Percentiles rank a stretch among this genome's conserved stretches.
phyloP scores from a whole-genome alignment of 2,113 vertebrate genomes.

The Cololabis saira region DNA sequence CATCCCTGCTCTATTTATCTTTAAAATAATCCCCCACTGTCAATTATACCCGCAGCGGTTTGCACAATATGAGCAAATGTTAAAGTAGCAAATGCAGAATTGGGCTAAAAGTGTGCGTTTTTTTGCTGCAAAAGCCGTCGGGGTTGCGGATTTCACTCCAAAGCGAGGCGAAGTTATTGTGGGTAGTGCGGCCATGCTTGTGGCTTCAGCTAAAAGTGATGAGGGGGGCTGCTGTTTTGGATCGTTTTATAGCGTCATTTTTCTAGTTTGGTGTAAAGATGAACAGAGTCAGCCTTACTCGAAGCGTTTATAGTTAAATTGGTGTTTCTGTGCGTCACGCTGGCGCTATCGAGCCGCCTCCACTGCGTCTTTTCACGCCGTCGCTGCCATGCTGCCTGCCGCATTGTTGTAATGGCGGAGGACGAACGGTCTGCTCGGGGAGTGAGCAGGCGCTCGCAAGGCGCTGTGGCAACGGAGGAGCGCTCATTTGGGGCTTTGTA shows the following conservation, averaged over 20 bases:
- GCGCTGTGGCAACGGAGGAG: not conserved
- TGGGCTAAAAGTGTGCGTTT: constrained; percentile 7
- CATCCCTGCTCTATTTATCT: constrained; percentile 49
- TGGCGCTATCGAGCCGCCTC: constrained; percentile 32
- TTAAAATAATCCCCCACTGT: constrained; percentile 28
- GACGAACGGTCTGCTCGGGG: constrained; percentile 54
- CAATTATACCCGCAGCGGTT: not conserved
- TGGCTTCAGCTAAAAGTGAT: constrained; percentile 72
- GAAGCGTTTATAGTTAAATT: not conserved
- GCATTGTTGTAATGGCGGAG: constrained; percentile 87
- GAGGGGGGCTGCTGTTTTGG: constrained; percentile 58
- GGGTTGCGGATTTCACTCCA: constrained; percentile 29
- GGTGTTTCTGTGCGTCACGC: constrained; percentile 7
- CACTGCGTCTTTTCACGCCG: constrained; percentile 76
- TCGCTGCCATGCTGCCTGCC: constrained; percentile 84
- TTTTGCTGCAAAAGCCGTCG: not conserved
- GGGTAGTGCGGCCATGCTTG: constrained; percentile 86
- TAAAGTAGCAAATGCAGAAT: not conserved
- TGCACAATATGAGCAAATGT: not conserved
- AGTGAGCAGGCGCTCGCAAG: constrained; percentile 21
- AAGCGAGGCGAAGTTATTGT: constrained; percentile 75
- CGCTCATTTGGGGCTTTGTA: not conserved
- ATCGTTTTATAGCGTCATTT: constrained; percentile 35
- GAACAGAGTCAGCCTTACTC: not conserved
- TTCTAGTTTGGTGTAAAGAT: not conserved